Base-by-base conservation (phyloP, 2,888 invertebrate species). In the Limnephilus marmoratus region DNA sequence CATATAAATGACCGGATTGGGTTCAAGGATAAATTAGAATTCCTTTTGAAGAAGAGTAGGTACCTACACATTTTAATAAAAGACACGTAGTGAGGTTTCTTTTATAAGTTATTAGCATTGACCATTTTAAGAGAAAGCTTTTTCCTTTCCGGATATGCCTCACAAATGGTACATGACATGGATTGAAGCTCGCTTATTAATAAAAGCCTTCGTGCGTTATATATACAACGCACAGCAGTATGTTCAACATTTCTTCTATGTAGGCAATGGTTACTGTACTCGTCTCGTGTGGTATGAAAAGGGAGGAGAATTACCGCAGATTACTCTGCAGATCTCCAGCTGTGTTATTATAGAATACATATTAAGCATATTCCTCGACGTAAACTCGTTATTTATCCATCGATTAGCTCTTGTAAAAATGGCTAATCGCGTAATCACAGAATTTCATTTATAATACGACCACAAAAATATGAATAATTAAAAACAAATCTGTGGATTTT, bases 101-200 rank as follows among this genome's bases (percentile, higher is more conserved):
- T 68, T 68, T n/a, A 68, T 68, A 68, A 24, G 68, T 53, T 53
- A 53, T 53, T 18, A 53, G 15, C 68, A n/a, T 68, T 68, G 68
- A 68, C 68, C 68, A n/a, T 68, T 68, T 68, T 68, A 68, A 68
- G 68, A 68, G 68, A 68, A 68, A 68, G 68, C 68, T 68, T 68
- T 68, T 68, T 68, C 24, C 68, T 68, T 68, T 68, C 68, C 68
- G 68, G 68, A 68, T 68, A 68, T 68, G 68, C 68, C 68, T 68
- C 68, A 9, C 68, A 68, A 68, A 68, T 68, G 68, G 68, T 68
- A 68, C 24, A 68, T n/a, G 68, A 68, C 53, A 68, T 68, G 53
- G 53, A 68, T 68, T 68, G 68, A 68, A 68, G 68, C 68, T 68
- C 5, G 68, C 24, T 68, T 68, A 68, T 68, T 24, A n/a, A n/a